phyloP scores from a whole-genome alignment of 2,113 vertebrate genomes.

The Paradisaea rubra region DNA sequence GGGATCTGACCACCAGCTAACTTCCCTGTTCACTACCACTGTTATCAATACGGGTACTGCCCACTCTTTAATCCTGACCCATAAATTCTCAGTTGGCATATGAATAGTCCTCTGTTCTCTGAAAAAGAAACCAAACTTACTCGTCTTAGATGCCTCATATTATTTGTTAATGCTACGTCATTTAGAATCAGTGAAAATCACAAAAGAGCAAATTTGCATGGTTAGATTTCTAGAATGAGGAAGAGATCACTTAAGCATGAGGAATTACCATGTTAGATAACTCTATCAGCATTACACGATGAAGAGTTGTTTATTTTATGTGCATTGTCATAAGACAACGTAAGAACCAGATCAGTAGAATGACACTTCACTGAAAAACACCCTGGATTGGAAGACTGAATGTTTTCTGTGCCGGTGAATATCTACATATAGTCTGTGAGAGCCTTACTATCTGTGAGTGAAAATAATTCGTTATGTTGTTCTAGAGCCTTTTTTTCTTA shows the following conservation, averaged over 20 bases:
- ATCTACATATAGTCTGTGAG: not conserved
- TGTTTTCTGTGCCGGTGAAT: not conserved
- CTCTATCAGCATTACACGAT: not conserved
- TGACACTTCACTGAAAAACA: not conserved
- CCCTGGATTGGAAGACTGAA: not conserved
- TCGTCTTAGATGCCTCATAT: not conserved
- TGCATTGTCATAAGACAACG: fast-evolving
- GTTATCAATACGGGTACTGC: not conserved
- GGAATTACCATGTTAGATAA: not conserved
- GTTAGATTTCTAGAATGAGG: not conserved
- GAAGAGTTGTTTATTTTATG: not conserved
- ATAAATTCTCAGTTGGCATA: not conserved
- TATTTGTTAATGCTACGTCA: not conserved
- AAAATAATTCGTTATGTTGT: not conserved
- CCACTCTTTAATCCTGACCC: not conserved
- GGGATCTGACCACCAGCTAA: not conserved
- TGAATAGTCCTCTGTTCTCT: not conserved
- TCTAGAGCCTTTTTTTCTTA: not conserved
- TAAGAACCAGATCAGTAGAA: not conserved
- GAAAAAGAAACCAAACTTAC: not conserved
- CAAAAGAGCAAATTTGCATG: not conserved
- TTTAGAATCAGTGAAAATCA: not conserved
- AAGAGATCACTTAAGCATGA: not conserved
- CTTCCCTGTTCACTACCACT: not conserved
- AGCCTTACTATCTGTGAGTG: not conserved